A percentile compares a stretch with the other conserved stretches of the same genome.
These are phyloP conservation scores for Nansenia antarctica DNA, from an alignment of 2,113 vertebrate genomes.

Conservation along the genomic window DNA sequence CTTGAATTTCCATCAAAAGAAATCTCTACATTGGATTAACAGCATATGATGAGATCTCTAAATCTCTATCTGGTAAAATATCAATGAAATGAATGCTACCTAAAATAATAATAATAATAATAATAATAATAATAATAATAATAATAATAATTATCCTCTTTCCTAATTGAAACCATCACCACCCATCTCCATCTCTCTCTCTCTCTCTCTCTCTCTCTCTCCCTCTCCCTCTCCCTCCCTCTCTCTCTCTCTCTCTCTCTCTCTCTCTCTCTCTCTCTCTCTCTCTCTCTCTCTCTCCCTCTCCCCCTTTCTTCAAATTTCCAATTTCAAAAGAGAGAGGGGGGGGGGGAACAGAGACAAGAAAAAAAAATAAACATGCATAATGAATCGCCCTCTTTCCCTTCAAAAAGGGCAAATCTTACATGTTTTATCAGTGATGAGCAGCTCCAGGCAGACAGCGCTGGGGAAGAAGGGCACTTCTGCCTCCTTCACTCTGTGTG, in stretches of 20 bases:
- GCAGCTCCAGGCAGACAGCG: background rate
- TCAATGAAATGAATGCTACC: slow-evolving; percentile 24
- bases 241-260: slow-evolving; percentile 15
- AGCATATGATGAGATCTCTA: background rate
- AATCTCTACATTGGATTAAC: background rate
- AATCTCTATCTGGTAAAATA: background rate
- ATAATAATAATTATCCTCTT: slow-evolving; percentile 24
- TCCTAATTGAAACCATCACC: slow-evolving; percentile 48
- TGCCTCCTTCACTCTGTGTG: slow-evolving; percentile 2
- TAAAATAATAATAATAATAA: no score
- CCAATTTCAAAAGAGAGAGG: slow-evolving; percentile 19
- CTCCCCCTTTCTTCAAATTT: slow-evolving; percentile 8
- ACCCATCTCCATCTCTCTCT: slow-evolving; percentile 12
- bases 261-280: no score
- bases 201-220: slow-evolving; percentile 15
- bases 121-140: no score
- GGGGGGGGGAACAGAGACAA: background rate
- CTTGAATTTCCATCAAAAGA: background rate
- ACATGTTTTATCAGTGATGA: slow-evolving; percentile 37
- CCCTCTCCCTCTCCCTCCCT: slow-evolving; percentile 14
- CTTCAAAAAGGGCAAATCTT: slow-evolving; percentile 24
- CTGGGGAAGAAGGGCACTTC: slow-evolving; percentile 3
- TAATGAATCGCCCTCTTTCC: slow-evolving; percentile 40
- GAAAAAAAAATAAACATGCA: slow-evolving; percentile 50
- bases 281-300: slow-evolving; percentile 26